Percentiles rank a stretch among this genome's conserved stretches.
These are phyloP conservation scores for Polyploca ridens DNA, from an alignment of 2,888 invertebrate species.

Conservation along the genomic window DNA sequence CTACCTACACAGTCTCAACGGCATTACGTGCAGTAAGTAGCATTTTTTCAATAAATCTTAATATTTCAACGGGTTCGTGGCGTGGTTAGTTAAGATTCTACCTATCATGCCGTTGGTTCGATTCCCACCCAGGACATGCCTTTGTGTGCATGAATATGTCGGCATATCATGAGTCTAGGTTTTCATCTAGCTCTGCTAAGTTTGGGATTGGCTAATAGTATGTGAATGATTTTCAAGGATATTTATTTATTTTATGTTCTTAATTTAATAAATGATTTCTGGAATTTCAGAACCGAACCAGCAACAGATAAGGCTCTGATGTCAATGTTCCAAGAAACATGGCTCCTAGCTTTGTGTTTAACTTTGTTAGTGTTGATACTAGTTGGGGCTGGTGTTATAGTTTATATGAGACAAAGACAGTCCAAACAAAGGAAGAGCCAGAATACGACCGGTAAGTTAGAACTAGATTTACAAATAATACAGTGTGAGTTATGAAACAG, in stretches of 20 bases:
- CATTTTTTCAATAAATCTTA: background rate
- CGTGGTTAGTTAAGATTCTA: too few relatives aligned
- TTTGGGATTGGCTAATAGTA: too few relatives aligned
- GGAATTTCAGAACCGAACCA: slow-evolving; percentile 74
- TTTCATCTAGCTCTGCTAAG: too few relatives aligned
- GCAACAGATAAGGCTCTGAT: slow-evolving; percentile 78
- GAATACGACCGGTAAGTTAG: slow-evolving; percentile 64
- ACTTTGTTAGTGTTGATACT: slow-evolving; percentile 72
- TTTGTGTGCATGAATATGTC: too few relatives aligned
- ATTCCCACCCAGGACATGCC: too few relatives aligned
- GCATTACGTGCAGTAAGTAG: slow-evolving; percentile 77
- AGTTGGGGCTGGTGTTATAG: slow-evolving; percentile 67
- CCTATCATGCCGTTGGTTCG: too few relatives aligned
- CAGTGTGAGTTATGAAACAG: background rate
- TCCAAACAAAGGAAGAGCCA: slow-evolving; percentile 74
- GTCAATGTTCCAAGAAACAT: slow-evolving; percentile 80
- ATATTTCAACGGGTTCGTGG: too few relatives aligned
- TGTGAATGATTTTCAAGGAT: too few relatives aligned
- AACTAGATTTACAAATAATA: background rate
- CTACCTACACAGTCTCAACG: slow-evolving; percentile 83
- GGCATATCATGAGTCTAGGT: too few relatives aligned
- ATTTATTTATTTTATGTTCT: too few relatives aligned
- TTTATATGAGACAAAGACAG: slow-evolving; percentile 70
- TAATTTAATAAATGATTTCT: slow-evolving; percentile 27
- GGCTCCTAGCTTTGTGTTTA: slow-evolving; percentile 73